phyloP scores from a whole-genome alignment of 1,140 invertebrate species.

The Macrotrachela quadricornifera region DNA sequence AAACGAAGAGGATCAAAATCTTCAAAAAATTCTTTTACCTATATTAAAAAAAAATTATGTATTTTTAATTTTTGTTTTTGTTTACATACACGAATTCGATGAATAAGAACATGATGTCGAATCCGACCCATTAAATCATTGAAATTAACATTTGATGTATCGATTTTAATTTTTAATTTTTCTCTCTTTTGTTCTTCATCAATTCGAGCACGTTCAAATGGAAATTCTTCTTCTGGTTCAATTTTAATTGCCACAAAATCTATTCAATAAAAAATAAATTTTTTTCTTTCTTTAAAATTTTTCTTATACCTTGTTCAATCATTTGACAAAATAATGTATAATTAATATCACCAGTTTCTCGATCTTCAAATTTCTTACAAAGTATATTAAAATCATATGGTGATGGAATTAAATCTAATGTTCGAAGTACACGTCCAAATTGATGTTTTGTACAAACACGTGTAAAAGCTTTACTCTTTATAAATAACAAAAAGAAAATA shows the following conservation, averaged over 20 bases:
- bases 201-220: neutral
- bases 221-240: slow-evolving; percentile 7
- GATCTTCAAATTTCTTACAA: slow-evolving; percentile 24
- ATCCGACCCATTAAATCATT: slow-evolving; percentile 27
- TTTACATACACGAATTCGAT: slow-evolving; percentile 15
- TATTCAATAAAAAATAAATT: slow-evolving; percentile 10
- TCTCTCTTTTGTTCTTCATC: slow-evolving; percentile 14
- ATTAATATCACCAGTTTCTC: slow-evolving; percentile 25
- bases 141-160: slow-evolving; percentile 16
- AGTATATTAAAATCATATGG: slow-evolving; percentile 23
- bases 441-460: slow-evolving; percentile 23
- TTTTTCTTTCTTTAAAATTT: neutral
- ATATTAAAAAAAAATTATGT: no score
- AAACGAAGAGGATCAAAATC: slow-evolving; percentile 7
- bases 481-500: neutral
- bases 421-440: slow-evolving; percentile 27
- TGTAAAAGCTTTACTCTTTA: slow-evolving; percentile 25
- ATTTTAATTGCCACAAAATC: slow-evolving; percentile 26
- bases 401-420: slow-evolving; percentile 21
- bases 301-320: slow-evolving; percentile 23
- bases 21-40: slow-evolving; percentile 10
- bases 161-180: slow-evolving; percentile 12
- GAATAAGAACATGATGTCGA: slow-evolving; percentile 22
- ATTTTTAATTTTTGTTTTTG: no score
- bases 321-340: slow-evolving; percentile 30